A percentile compares a stretch with the other conserved stretches of the same genome.
Evolutionary conservation across 1,140 invertebrate species (phyloP).

Genomic region (Tetraneura akinire): DNA sequence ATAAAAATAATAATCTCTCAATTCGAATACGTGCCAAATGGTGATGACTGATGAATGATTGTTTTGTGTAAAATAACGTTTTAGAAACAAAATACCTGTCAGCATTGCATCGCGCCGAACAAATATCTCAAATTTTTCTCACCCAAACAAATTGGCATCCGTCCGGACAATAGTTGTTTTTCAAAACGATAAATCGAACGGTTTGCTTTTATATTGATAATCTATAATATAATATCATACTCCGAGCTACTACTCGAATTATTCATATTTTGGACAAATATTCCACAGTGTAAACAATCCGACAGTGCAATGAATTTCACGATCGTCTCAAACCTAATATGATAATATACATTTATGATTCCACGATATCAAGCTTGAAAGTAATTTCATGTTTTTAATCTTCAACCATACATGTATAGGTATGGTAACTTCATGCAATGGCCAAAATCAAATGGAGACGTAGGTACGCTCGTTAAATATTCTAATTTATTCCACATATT

Average conservation of each 20-base stretch:
- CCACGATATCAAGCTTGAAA: background rate
- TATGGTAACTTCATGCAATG: too few relatives aligned
- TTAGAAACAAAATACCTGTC: slow-evolving; percentile 41
- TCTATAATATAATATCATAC: too few relatives aligned
- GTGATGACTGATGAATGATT: slow-evolving; percentile 32
- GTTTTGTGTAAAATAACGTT: slow-evolving; percentile 20
- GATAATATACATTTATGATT: background rate
- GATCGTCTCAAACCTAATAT: background rate
- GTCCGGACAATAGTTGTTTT: background rate
- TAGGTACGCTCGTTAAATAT: slow-evolving; percentile 19
- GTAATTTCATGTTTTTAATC: background rate
- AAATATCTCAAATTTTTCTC: slow-evolving; percentile 15
- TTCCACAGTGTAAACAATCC: slow-evolving; percentile 8
- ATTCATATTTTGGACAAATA: background rate
- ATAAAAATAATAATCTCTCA: background rate
- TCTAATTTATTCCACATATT: slow-evolving; percentile 36
- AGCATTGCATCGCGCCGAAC: background rate
- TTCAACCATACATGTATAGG: too few relatives aligned
- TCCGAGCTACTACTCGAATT: too few relatives aligned
- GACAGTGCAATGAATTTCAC: background rate
- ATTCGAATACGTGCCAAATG: background rate
- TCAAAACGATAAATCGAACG: slow-evolving; percentile 33
- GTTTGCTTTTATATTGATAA: background rate
- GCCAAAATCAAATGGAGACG: background rate
- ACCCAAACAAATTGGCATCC: background rate